phyloP scores from a whole-genome alignment of 2,797 vertebrate species.

The Premnoplex brunnescens region DNA sequence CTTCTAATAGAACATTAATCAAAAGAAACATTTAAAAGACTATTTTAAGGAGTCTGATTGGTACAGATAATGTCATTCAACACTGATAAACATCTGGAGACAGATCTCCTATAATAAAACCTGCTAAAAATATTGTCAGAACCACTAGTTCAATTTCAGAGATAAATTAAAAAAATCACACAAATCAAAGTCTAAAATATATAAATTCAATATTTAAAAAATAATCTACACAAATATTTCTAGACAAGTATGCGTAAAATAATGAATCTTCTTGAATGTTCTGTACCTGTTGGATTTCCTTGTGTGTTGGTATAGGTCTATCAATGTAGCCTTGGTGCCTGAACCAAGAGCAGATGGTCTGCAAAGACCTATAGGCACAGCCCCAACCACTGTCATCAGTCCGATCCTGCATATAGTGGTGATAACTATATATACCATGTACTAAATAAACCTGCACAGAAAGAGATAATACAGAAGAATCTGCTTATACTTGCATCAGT shows the following conservation, averaged over 20 bases:
- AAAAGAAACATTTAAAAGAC: neutral
- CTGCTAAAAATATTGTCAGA: neutral
- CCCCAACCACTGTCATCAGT: constrained; percentile 94
- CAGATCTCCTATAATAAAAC: neutral
- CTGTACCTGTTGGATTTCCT: constrained; percentile 91
- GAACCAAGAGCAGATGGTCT: constrained; percentile 98
- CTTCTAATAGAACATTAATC: neutral
- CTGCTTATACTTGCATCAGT: neutral
- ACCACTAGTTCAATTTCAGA: neutral
- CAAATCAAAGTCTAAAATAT: neutral
- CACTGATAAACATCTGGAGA: neutral
- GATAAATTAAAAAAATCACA: neutral
- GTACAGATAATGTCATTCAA: neutral
- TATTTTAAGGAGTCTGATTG: neutral
- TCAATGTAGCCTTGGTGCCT: constrained; percentile 89
- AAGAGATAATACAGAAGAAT: neutral
- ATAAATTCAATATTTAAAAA: neutral
- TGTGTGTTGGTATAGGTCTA: constrained; percentile 86
- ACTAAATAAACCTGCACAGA: constrained; percentile 81
- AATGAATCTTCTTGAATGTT: neutral
- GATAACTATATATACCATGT: constrained; percentile 89
- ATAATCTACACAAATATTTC: neutral
- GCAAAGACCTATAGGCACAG: constrained; percentile 95
- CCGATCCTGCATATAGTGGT: constrained; percentile 96
- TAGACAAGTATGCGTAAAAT: neutral